Percentiles rank a stretch among this genome's conserved stretches.
Conservation (phyloP, 2,113 vertebrate species). For the Pangasianodon hypophthalmus region DNA sequence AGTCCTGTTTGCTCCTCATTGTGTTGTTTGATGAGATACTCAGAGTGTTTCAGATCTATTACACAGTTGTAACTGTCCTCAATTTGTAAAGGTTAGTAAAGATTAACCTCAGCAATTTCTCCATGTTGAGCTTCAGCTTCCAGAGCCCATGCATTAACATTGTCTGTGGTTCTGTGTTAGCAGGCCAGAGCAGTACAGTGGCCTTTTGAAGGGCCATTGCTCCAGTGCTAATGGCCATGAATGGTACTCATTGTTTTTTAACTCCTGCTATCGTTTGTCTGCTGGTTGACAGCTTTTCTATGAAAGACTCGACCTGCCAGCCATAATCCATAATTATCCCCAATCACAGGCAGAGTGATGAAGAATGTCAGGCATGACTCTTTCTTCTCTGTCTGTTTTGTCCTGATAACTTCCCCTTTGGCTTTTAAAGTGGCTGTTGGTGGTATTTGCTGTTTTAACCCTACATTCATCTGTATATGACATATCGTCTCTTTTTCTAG, state of each 20-base stretch:
- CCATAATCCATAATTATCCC: slow-evolving; percentile 56
- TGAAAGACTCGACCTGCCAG: slow-evolving; percentile 47
- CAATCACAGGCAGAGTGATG: slow-evolving; percentile 55
- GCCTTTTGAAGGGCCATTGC: slow-evolving; percentile 52
- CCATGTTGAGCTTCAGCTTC: not conserved
- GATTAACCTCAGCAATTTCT: not conserved
- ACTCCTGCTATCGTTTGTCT: slow-evolving; percentile 59
- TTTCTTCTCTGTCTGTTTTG: slow-evolving; percentile 46
- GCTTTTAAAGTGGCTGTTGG: slow-evolving; percentile 42
- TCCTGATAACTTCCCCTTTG: slow-evolving; percentile 54
- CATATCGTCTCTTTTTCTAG: slow-evolving; percentile 4
- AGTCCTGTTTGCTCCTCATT: not conserved
- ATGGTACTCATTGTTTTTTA: slow-evolving; percentile 57
- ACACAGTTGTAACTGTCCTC: not conserved
- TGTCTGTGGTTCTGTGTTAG: slow-evolving; percentile 1
- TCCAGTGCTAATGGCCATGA: slow-evolving; percentile 50
- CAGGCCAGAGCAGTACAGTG: slow-evolving; percentile 39
- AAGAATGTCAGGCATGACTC: slow-evolving; percentile 49
- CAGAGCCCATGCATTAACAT: slow-evolving; percentile 1
- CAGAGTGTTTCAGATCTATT: slow-evolving; percentile 1
- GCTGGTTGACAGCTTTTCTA: slow-evolving; percentile 52
- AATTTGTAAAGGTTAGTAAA: not conserved
- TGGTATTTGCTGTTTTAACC: slow-evolving; percentile 37
- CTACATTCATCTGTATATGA: slow-evolving; percentile 32
- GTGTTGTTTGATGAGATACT: slow-evolving; percentile 10